Evolutionary conservation across 2,888 invertebrate species (phyloP).

Genomic region (Hypomecis atomaria): DNA sequence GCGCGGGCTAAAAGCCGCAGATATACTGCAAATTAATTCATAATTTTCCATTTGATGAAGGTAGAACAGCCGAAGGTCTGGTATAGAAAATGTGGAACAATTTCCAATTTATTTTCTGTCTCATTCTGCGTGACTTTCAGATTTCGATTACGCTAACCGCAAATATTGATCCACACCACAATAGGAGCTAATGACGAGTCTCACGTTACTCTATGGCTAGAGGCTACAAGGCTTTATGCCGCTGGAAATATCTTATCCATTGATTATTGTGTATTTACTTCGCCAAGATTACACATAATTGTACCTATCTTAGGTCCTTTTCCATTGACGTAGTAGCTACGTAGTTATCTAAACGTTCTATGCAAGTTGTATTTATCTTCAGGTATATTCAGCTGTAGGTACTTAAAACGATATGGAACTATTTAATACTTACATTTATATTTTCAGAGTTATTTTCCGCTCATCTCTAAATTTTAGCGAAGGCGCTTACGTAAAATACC

Average conservation of each 20-base stretch:
- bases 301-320: constrained; percentile 1
- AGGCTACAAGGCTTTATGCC: background rate
- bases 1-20: constrained; percentile 23
- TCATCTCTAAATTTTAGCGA: background rate
- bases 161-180: constrained; percentile 21
- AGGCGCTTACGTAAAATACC: no score
- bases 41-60: constrained; percentile 33
- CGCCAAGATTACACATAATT: background rate
- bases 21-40: constrained; percentile 30
- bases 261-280: constrained; percentile 1
- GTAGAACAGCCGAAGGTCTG: constrained; percentile 27
- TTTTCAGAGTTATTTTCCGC: background rate
- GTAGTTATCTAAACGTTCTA: constrained; percentile 15
- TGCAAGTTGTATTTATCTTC: constrained; percentile 18
- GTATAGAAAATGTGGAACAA: constrained; percentile 30
- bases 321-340: constrained; percentile 22
- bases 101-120: constrained; percentile 33
- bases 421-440: background rate
- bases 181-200: constrained; percentile 9
- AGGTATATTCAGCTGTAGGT: constrained; percentile 4
- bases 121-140: constrained; percentile 28
- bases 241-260: background rate
- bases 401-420: constrained; percentile 6
- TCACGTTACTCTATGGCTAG: constrained; percentile 11
- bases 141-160: constrained; percentile 24